Evolutionary conservation across 2,797 vertebrate species (phyloP).

Genomic region (Monodelphis domestica): DNA sequence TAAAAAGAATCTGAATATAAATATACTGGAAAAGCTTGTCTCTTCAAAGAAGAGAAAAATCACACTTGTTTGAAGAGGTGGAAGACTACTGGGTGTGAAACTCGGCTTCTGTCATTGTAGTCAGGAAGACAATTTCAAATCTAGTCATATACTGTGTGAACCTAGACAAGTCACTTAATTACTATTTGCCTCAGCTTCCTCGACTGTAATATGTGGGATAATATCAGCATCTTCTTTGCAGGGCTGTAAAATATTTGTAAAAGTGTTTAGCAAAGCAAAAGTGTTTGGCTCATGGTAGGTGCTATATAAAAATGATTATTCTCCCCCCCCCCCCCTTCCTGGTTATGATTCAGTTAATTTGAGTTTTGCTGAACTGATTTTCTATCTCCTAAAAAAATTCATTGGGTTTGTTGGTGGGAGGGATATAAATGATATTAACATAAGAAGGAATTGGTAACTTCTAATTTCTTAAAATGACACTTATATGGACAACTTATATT

Average conservation of each 20-base stretch:
- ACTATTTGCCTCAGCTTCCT: background rate
- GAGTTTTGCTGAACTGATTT: background rate
- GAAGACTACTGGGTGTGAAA: background rate
- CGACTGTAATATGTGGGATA: background rate
- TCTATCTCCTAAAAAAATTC: background rate
- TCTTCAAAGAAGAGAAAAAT: background rate
- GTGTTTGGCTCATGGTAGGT: background rate
- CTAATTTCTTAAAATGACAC: slow-evolving; percentile 40
- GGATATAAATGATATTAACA: slow-evolving; percentile 26
- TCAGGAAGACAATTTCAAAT: background rate
- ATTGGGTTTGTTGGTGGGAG: background rate
- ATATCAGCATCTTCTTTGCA: background rate
- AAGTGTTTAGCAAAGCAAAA: background rate
- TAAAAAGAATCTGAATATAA: background rate
- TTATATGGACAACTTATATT: slow-evolving; percentile 12
- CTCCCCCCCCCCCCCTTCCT: background rate
- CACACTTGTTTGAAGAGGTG: background rate
- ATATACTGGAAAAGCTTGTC: background rate
- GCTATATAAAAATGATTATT: background rate
- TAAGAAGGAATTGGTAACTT: slow-evolving; percentile 17
- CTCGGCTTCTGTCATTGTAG: background rate
- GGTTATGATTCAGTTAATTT: background rate
- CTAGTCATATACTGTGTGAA: background rate
- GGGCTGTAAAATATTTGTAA: background rate
- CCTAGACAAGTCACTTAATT: background rate